Evolutionary conservation across 2,797 vertebrate genomes (phyloP), one percentile per base, ranked within the genome.

Genomic region (Pogonophryne albipinna): DNA sequence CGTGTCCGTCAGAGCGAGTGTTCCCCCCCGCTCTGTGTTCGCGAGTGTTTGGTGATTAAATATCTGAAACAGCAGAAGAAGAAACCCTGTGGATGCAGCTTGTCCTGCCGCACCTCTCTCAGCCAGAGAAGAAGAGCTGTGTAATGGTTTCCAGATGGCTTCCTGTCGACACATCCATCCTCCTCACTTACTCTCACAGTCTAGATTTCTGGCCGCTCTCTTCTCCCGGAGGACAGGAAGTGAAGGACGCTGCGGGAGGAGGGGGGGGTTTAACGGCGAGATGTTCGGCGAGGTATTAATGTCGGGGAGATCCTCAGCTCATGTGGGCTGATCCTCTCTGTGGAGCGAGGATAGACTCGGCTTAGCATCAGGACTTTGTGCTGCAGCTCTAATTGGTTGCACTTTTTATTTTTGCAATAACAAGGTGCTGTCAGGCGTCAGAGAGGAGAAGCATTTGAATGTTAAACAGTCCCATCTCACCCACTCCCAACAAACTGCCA

Each of bases 71-170:
- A 23, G 63, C 2, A 15, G 44, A 50, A 4, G 15, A 47, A 52
- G 63, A 52, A 65, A 17, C 66, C 23, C 83, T 0, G 15, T 6
- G 42, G 71, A 65, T 19, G 65, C 76, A 65, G 51, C 61, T 85
- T 46, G 65, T 85, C 71, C 89, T 59, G 61, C 75, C 71, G 34
- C 76, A 65, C 84, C 80, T 74, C 83, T 83, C 84, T 51, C 60
- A 75, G 82, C 76, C 82, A 84, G 74, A 89, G 87, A 89, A 85
- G 84, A 86, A 86, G 88, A 84, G 77, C 61, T 57, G 60, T 49
- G 58, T 88, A 85, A 92, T 86, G 70, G 20, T 10, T 90, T 92
- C 91, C 93, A 93, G 92, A 92, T 93, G 92, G 74, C 49, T 69
- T 75, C 49, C 68, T 75, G 74, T 82, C 78, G 52, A 85, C 79